Percentiles rank a stretch among this genome's conserved stretches.
These are phyloP conservation scores for Eupeodes corollae DNA, from an alignment of 1,140 invertebrate genomes.

Conservation along the genomic window DNA sequence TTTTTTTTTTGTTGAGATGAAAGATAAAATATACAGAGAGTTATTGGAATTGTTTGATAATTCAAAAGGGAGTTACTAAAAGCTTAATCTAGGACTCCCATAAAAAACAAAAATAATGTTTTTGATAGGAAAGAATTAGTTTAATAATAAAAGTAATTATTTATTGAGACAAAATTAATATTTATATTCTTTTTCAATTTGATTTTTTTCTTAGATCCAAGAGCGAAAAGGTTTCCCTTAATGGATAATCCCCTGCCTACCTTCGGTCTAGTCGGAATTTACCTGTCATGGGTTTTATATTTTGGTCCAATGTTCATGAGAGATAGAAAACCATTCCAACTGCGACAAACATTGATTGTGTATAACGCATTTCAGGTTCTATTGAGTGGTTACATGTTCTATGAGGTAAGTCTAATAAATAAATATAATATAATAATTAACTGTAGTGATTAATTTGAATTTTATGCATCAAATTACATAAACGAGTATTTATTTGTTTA, in stretches of 20 bases:
- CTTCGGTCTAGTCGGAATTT: slow-evolving; percentile 64
- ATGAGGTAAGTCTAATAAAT: slow-evolving; percentile 54
- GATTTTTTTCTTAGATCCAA: slow-evolving; percentile 55
- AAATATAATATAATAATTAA: not conserved
- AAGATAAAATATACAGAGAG: no score
- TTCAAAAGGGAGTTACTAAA: no score
- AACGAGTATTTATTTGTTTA: not conserved
- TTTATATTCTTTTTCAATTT: slow-evolving; percentile 11
- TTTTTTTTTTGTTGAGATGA: no score
- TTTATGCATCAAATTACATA: no score
- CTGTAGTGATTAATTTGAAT: not conserved
- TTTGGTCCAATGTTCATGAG: slow-evolving; percentile 79
- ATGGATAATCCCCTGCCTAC: slow-evolving; percentile 85
- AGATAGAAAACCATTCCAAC: slow-evolving; percentile 73
- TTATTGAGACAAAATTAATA: not conserved
- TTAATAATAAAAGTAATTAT: no score
- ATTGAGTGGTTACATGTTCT: slow-evolving; percentile 76
- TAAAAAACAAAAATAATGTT: no score
- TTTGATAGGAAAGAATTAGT: no score
- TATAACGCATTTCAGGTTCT: slow-evolving; percentile 87
- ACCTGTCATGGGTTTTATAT: slow-evolving; percentile 68
- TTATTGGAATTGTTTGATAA: no score
- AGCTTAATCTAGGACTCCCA: no score
- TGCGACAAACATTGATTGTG: slow-evolving; percentile 64
- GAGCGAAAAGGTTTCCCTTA: slow-evolving; percentile 80